Conservation (phyloP, 37 sponge, comb jelly and placozoan species). For the Chondrilla cf. caribensis region DNA sequence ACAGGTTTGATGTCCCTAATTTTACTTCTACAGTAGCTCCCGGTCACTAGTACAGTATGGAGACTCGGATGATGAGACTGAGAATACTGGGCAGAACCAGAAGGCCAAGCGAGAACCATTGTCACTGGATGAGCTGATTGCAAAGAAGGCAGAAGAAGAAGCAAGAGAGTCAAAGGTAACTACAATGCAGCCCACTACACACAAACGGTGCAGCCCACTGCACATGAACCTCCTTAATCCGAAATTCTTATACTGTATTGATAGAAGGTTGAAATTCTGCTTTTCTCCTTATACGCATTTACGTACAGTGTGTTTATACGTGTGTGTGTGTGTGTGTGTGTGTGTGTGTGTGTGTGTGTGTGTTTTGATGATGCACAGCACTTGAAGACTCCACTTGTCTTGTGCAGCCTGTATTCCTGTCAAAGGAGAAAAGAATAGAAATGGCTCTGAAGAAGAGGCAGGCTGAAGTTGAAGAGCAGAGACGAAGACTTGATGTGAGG, state of each 20-base stretch:
- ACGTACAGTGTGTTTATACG: not conserved
- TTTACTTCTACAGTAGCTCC: no score
- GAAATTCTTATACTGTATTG: no score
- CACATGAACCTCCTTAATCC: no score
- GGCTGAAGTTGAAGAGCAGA: conserved; percentile 61
- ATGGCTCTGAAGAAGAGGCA: conserved; percentile 82
- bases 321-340: not conserved
- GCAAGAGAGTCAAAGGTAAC: conserved; percentile 69
- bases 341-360: no score
- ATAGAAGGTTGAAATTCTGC: no score
- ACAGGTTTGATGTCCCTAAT: no score
- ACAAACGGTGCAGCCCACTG: no score
- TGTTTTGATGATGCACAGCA: not conserved
- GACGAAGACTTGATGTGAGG: conserved; percentile 33
- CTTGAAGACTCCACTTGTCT: not conserved
- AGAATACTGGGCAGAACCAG: not conserved
- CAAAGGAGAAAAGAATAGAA: conserved; percentile 80
- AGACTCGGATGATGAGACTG: not conserved
- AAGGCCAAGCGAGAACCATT: conserved; percentile 69
- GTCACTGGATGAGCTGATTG: conserved; percentile 90
- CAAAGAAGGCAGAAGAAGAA: conserved; percentile 72
- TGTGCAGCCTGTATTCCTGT: conserved; percentile 83
- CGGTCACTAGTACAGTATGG: not conserved
- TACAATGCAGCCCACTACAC: no score
- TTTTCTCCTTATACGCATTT: no score